phyloP scores from a whole-genome alignment of 1,140 invertebrate species.

The Sesamia nonagrioides region DNA sequence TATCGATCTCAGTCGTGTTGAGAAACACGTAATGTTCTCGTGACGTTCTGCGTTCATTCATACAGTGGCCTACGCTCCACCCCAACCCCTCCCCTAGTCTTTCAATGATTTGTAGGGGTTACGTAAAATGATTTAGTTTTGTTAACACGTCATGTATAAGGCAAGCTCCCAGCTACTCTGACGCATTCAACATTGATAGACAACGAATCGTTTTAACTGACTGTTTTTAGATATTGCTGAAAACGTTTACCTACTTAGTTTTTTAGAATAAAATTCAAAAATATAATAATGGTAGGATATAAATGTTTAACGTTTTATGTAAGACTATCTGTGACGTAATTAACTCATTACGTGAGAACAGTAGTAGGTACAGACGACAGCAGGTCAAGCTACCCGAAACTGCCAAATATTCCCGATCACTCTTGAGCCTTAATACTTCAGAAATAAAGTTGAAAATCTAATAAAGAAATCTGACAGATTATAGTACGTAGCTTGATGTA shows the following conservation, averaged over 20 bases:
- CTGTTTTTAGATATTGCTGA: neutral
- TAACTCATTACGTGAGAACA: no score
- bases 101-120: constrained; percentile 46
- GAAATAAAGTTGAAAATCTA: no score
- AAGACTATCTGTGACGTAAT: no score
- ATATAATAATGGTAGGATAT: no score
- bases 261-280: neutral
- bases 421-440: no score
- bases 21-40: constrained; percentile 53
- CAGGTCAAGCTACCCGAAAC: no score
- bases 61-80: constrained; percentile 59
- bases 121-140: constrained; percentile 40
- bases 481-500: no score
- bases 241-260: neutral
- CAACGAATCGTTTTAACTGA: neutral
- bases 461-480: no score
- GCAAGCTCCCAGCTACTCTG: constrained; percentile 7
- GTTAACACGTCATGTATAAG: constrained; percentile 12
- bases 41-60: constrained; percentile 60
- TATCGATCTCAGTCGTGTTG: constrained; percentile 56
- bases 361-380: no score
- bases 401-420: no score
- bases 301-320: no score
- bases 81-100: constrained; percentile 28
- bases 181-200: constrained; percentile 23